phyloP scores from a whole-genome alignment of 2,797 vertebrate genomes.

The Serranus cabrilla region DNA sequence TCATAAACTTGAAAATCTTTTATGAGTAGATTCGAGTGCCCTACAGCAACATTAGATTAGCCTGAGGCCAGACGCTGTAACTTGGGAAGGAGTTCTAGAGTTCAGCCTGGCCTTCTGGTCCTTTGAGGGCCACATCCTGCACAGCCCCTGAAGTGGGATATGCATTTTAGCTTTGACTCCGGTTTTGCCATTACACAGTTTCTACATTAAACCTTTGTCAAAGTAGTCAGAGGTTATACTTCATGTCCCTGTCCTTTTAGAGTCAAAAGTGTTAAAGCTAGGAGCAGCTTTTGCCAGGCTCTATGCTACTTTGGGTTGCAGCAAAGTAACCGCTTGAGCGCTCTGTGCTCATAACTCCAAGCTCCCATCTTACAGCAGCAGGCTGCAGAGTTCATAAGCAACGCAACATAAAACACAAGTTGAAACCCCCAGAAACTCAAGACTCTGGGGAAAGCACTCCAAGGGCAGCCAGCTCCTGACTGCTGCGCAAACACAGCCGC shows the following conservation, averaged over 20 bases:
- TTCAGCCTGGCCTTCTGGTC: not conserved
- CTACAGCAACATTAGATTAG: not conserved
- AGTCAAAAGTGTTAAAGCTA: constrained; percentile 9
- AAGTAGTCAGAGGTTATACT: constrained; percentile 21
- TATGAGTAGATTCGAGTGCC: not conserved
- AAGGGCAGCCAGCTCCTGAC: constrained; percentile 57
- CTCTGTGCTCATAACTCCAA: constrained; percentile 42
- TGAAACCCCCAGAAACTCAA: constrained; percentile 50
- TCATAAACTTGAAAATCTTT: not conserved
- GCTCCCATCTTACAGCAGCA: constrained; percentile 38
- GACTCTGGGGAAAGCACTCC: constrained; percentile 55
- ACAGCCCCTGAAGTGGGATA: not conserved
- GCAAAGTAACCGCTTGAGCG: constrained; percentile 49
- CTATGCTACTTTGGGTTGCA: constrained; percentile 24
- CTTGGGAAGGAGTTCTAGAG: not conserved
- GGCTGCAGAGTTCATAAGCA: constrained; percentile 62
- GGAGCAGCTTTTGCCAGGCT: constrained; percentile 17
- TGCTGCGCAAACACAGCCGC: constrained; percentile 51
- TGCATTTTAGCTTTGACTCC: not conserved
- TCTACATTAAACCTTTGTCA: not conserved
- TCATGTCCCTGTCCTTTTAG: constrained; percentile 25
- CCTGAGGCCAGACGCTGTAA: not conserved
- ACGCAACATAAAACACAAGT: constrained; percentile 50
- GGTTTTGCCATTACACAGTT: not conserved
- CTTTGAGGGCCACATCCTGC: not conserved